phyloP scores from a whole-genome alignment of 1,140 invertebrate genomes.

The Latrodectus geometricus region DNA sequence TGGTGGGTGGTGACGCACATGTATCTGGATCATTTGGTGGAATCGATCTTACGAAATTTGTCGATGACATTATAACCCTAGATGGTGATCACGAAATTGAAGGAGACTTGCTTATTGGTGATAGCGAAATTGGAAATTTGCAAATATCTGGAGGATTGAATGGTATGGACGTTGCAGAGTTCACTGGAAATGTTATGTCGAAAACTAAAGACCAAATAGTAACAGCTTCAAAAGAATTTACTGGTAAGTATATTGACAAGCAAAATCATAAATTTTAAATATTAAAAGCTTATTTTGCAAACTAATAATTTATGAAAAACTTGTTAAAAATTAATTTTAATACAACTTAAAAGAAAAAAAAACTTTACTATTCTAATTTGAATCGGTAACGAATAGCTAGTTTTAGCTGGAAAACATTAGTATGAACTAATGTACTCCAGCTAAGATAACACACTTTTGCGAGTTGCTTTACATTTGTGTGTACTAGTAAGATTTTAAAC shows the following conservation, averaged over 20 bases:
- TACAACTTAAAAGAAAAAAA: too few relatives aligned
- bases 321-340: too few relatives aligned
- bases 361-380: too few relatives aligned
- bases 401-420: too few relatives aligned
- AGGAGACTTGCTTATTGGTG: conserved; percentile 22
- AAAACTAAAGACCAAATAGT: conserved; percentile 36
- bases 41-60: conserved; percentile 5
- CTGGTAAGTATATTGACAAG: background rate
- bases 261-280: too few relatives aligned
- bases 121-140: conserved; percentile 2
- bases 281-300: too few relatives aligned
- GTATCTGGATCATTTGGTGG: conserved; percentile 23
- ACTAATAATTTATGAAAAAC: too few relatives aligned
- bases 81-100: conserved; percentile 20
- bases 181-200: conserved; percentile 58
- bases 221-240: conserved; percentile 22
- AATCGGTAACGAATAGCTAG: too few relatives aligned
- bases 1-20: background rate
- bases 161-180: conserved; percentile 31
- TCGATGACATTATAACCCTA: conserved; percentile 1
- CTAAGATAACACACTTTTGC: too few relatives aligned
- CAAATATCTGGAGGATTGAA: conserved; percentile 28
- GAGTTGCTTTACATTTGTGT: too few relatives aligned
- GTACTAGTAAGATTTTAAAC: too few relatives aligned
- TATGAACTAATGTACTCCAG: too few relatives aligned